Base-by-base conservation (phyloP, 2,888 invertebrate species). In the Phaedon cochleariae region DNA sequence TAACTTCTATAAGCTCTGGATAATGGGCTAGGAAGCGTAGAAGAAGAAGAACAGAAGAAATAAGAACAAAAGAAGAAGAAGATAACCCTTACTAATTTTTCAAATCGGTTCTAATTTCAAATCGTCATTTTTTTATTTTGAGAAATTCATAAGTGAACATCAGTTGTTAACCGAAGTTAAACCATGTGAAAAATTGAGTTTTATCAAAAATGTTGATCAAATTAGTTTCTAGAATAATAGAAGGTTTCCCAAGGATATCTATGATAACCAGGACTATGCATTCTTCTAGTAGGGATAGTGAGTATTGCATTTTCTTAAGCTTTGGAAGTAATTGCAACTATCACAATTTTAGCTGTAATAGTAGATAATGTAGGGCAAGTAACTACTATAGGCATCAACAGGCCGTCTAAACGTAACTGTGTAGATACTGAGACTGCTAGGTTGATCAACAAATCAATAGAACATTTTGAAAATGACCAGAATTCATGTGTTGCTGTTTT, bases 331-430 rank as follows among this genome's bases (percentile, higher is more conserved):
- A 10, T 10, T 34, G 34, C 6, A 21, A n/a, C 9, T 15, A 46
- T 17, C 10, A 26, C 10, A 48, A 45, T 73, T 73, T 55, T 60
- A 77, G 78, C 67, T 61, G 67, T 82, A 31, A 55, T 83, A 65
- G 74, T 90, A 5, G 90, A 91, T 67, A 89, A 89, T 73, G 85
- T 88, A 65, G 90, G 89, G 7, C 82, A 86, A 20, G 85, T 96
- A 12, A 91, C 90, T 26, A 87, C 92, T 54, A 90, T 98, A 61
- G 95, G 92, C n/a, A 92, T 98, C 64, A 97, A 97, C 81, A 87
- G 95, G 10, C 93, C 94, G 9, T 85, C 88, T 31, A 91, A 91
- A 73, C 88, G 95, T 48, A 98, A 98, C 83, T 92, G 94, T 74
- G 87, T 98, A 0, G 90, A 96, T 78, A 85, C 86, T 29, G 84